Evolutionary conservation across 2,797 vertebrate species (phyloP), one percentile per base, ranked within the genome.

Genomic region (Pantherophis vulpinus): DNA sequence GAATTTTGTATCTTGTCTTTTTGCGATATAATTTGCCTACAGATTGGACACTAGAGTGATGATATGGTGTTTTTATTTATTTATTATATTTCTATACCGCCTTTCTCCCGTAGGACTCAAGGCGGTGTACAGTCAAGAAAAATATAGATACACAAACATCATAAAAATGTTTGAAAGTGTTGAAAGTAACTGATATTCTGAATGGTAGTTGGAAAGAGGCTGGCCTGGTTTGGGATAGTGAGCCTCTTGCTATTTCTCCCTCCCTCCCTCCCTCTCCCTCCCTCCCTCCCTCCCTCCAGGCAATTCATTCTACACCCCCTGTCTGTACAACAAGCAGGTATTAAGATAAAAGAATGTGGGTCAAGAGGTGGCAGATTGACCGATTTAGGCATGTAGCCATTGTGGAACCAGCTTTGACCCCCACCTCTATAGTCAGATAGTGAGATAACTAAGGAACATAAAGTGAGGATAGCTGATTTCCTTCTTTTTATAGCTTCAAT

Each of bases 401-500:
- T 59, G 83, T 59, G 88, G 25, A 8, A 18, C 2, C 13, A n/a
- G 70, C n/a, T 90, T 66, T 89, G 91, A 14, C 11, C 3, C 66
- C 4, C 79, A 95, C 8, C 0, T 89, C 20, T 63, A 91, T 83
- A 93, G n/a, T 4, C n/a, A 54, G 54, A 4, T 6, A 16, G 55
- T 63, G n/a, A 94, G 90, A 93, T 61, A 70, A 88, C 27, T 14
- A 88, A 2, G 32, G 56, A 91, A 93, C 63, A 29, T 20, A 63
- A 92, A 89, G 86, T 18, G 3, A 92, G 87, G 79, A 18, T 61
- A 93, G 88, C 47, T n/a, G n/a, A 66, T 42, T 79, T 11, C 37
- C 74, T 79, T 79, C 10, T 93, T 87, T 90, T 2, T 86, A 37
- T 87, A 37, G 86, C 88, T 61, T 95, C 95, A 70, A 56, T 91